phyloP scores from a whole-genome alignment of 2,888 invertebrate species.

The Heteropelma amictum region DNA sequence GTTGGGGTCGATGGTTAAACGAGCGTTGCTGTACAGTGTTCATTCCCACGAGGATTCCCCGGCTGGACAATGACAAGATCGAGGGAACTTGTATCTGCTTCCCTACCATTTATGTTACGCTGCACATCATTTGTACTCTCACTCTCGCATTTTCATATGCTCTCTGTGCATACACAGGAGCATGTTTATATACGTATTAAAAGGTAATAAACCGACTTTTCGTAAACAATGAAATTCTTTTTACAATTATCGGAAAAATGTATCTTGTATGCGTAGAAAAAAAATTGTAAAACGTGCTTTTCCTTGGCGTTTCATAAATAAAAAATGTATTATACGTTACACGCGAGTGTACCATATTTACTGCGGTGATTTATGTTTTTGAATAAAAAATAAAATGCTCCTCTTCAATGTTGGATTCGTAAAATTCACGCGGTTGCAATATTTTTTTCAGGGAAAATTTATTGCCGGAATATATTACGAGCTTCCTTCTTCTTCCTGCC shows the following conservation, averaged over 20 bases:
- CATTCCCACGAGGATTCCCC: conserved; percentile 77
- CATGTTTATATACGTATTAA: background rate
- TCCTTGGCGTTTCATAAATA: too few species aligned
- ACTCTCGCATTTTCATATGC: background rate
- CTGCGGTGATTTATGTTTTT: too few species aligned
- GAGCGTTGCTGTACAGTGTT: conserved; percentile 69
- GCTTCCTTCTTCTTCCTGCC: too few species aligned
- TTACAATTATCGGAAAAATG: background rate
- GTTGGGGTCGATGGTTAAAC: conserved; percentile 31
- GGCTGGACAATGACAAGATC: conserved; percentile 56
- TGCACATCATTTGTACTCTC: conserved; percentile 43
- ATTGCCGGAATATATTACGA: too few species aligned
- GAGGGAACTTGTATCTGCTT: conserved; percentile 46
- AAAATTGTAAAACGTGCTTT: too few species aligned
- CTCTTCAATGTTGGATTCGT: too few species aligned
- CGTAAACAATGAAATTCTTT: background rate
- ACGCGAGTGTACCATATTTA: too few species aligned
- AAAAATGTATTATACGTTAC: too few species aligned
- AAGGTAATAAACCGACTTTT: background rate
- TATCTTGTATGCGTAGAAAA: too few species aligned
- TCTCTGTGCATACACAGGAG: background rate
- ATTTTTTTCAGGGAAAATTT: too few species aligned
- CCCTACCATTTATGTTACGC: conserved; percentile 20
- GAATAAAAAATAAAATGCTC: too few species aligned
- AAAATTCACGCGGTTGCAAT: too few species aligned